Evolutionary conservation across 1,140 invertebrate species (phyloP), one percentile per base, ranked within the genome.

Genomic region (Wiebesia pumilae): DNA sequence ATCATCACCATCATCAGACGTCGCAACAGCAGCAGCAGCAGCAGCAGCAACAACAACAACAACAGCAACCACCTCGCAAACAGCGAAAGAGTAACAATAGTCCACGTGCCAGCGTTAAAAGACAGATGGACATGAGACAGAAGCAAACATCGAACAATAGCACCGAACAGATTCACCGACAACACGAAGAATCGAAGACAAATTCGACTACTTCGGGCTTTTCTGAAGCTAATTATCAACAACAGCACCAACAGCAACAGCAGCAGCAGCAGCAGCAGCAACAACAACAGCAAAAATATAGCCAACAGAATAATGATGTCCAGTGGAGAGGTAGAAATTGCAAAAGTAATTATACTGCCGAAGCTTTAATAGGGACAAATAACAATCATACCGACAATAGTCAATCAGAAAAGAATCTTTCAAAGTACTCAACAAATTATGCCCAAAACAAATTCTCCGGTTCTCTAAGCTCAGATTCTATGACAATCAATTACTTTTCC

Each of bases 261-360:
- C 92, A 92, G 10, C 92, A 93, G 79, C 93, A 93, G 40, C 93
- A 94, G 69, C 80, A 86, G 16, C 88, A 88, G 40, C 81, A 89
- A 24, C 90, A 88, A 3, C 90, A 91, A 35, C 88, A 90, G 27
- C 90, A 92, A 35, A 92, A 92, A 12, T 92, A 93, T 78, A 92
- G 93, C n/a, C 93, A 94, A 79, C 81, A 84, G 27, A 69, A 40
- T n/a, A 93, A 93, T 81, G 93, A 94, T 16, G 87, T 90, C 27
- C 90, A 92, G 6, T 94, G 93, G 93, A 89, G 93, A 84, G 90
- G 88, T 43, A 89, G 93, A 71, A 94, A 94, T 79, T 94, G 93
- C 54, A 94, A 94, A 38, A 95, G 94, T 77, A 95, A 94, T 91
- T 95, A 95, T 81, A 95, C 95, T 7, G 95, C 95, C 0, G 95